Percentiles rank a stretch among this genome's conserved stretches.
phyloP scores from a whole-genome alignment of 2,797 vertebrate species.

The Lagodon rhomboides region DNA sequence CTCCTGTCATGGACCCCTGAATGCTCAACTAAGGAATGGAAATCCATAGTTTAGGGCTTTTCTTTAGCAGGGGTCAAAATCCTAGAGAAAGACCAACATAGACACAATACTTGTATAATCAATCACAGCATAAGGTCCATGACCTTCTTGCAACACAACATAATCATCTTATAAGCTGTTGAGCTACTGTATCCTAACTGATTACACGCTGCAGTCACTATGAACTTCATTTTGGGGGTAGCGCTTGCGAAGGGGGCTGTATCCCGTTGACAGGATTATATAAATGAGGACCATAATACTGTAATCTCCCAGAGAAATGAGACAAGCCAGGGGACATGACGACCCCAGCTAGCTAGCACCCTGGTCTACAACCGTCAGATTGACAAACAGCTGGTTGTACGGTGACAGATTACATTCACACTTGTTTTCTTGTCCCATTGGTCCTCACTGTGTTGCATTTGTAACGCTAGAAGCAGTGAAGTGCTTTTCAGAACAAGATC shows the following conservation, averaged over 20 bases:
- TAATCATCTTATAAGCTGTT: conserved; percentile 68
- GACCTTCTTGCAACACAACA: conserved; percentile 67
- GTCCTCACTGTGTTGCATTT: conserved; percentile 26
- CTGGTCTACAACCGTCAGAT: conserved; percentile 62
- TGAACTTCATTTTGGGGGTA: conserved; percentile 68
- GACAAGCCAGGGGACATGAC: conserved; percentile 56
- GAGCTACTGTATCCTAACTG: conserved; percentile 68
- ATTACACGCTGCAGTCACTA: conserved; percentile 69
- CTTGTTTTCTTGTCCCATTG: conserved; percentile 34
- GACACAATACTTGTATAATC: conserved; percentile 61
- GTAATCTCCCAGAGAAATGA: conserved; percentile 79
- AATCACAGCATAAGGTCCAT: conserved; percentile 60
- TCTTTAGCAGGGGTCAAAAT: conserved; percentile 39
- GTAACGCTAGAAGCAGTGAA: background rate
- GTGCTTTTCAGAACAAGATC: conserved; percentile 10
- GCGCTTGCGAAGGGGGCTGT: conserved; percentile 57
- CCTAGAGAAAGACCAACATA: conserved; percentile 33
- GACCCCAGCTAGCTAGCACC: conserved; percentile 51
- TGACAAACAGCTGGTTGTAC: conserved; percentile 63
- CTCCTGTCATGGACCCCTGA: background rate
- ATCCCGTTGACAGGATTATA: conserved; percentile 82
- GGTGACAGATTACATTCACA: conserved; percentile 69
- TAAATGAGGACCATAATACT: conserved; percentile 73
- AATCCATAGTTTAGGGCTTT: background rate
- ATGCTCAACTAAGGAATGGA: conserved; percentile 16